phyloP scores from a whole-genome alignment of 2,797 vertebrate genomes.

The Myotis daubentonii region DNA sequence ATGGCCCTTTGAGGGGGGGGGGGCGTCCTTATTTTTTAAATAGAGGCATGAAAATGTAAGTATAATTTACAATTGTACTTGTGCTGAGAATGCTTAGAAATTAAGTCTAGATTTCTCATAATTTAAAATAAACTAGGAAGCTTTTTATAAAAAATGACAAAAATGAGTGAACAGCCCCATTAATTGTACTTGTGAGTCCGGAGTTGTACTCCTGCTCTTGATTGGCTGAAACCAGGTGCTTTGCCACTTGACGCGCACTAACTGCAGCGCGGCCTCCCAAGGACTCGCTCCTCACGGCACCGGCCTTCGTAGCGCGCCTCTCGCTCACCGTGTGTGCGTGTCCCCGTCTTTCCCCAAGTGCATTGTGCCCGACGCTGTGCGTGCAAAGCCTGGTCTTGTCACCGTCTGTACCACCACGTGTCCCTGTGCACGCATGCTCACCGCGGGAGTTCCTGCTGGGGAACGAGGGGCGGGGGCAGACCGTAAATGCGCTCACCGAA shows the following conservation, averaged over 20 bases:
- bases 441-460: background rate
- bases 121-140: background rate
- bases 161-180: background rate
- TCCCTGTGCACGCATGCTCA: fast-evolving
- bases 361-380: background rate
- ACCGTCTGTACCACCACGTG: fast-evolving
- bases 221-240: fast-evolving
- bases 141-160: background rate
- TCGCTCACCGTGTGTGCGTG: fast-evolving
- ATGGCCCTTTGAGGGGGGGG: fast-evolving
- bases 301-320: background rate
- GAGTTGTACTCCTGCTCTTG: background rate
- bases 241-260: fast-evolving
- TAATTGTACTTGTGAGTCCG: background rate
- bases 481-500: fast-evolving
- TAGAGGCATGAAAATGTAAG: background rate
- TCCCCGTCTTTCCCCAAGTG: fast-evolving
- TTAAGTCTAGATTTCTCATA: too few species aligned
- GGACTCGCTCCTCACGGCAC: fast-evolving
- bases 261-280: fast-evolving
- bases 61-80: fast-evolving
- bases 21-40: background rate
- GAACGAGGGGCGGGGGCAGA: background rate
- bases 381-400: background rate
- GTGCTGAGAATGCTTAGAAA: background rate